phyloP scores from a whole-genome alignment of 2,113 vertebrate species.

The Pithys albifrons region DNA sequence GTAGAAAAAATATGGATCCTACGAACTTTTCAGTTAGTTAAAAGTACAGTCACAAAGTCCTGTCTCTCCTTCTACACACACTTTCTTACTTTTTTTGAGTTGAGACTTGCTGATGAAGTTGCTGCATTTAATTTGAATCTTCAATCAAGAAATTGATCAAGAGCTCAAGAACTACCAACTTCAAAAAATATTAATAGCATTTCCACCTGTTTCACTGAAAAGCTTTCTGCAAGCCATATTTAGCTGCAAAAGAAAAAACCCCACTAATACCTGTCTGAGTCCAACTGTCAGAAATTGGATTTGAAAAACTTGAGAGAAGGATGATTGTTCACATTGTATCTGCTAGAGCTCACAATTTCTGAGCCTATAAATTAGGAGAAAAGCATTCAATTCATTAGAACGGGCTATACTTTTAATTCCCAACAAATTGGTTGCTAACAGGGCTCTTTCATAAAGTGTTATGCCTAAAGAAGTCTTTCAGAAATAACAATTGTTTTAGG shows the following conservation, averaged over 20 bases:
- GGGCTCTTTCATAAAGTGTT: background rate
- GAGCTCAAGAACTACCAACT: background rate
- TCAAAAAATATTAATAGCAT: background rate
- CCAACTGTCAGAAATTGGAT: background rate
- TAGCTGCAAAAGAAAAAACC: background rate
- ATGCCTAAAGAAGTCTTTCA: background rate
- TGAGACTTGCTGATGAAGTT: background rate
- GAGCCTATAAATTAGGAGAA: slow-evolving; percentile 50
- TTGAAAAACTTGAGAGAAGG: slow-evolving; percentile 23
- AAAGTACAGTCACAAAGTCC: background rate
- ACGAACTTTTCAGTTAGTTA: background rate
- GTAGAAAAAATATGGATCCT: background rate
- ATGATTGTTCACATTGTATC: slow-evolving; percentile 40
- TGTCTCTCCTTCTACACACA: background rate
- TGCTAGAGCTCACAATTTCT: slow-evolving; percentile 41
- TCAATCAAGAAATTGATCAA: background rate
- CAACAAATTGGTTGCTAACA: background rate
- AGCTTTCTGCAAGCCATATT: background rate
- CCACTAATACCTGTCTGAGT: slow-evolving; percentile 11
- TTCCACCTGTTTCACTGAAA: background rate
- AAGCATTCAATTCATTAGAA: slow-evolving; percentile 32
- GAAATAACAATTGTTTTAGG: background rate
- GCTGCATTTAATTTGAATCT: background rate
- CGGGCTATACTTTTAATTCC: background rate
- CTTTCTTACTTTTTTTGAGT: background rate